A percentile compares a stretch with the other conserved stretches of the same genome.
phyloP scores from a whole-genome alignment of 1,140 invertebrate genomes.

The Bombyx mandarina region DNA sequence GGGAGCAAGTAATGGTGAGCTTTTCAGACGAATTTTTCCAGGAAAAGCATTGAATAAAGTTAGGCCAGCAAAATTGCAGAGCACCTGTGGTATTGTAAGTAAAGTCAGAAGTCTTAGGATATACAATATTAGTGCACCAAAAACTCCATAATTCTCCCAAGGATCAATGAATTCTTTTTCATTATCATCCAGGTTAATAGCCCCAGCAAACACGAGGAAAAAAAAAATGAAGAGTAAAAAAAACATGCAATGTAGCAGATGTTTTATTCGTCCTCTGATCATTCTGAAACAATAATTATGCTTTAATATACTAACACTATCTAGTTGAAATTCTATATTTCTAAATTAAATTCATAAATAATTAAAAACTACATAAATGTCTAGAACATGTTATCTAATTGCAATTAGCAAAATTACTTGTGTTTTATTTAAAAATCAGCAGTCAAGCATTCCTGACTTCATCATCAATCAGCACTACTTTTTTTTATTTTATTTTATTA shows the following conservation, averaged over 20 bases:
- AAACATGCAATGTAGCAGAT: conserved; percentile 81
- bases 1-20: conserved; percentile 91
- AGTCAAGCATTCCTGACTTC: too few relatives aligned
- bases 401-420: too few relatives aligned
- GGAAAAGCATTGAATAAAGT: conserved; percentile 96
- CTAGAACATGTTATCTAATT: too few relatives aligned
- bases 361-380: too few relatives aligned
- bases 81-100: conserved; percentile 88
- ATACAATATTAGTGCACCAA: conserved; percentile 83
- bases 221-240: conserved; percentile 81
- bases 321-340: too few relatives aligned
- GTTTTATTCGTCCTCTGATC: conserved; percentile 60
- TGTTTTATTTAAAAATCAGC: too few relatives aligned
- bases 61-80: conserved; percentile 94
- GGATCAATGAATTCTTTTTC: conserved; percentile 80
- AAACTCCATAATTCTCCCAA: conserved; percentile 83
- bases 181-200: conserved; percentile 77
- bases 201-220: conserved; percentile 86
- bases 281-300: conserved; percentile 54
- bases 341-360: neutral
- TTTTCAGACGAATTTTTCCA: conserved; percentile 91
- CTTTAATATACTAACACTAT: neutral
- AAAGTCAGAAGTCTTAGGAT: conserved; percentile 86
- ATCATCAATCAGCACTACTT: too few relatives aligned
- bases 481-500: too few relatives aligned